phyloP scores from a whole-genome alignment of 2,888 invertebrate genomes.

The Phyllotreta cruciferae region DNA sequence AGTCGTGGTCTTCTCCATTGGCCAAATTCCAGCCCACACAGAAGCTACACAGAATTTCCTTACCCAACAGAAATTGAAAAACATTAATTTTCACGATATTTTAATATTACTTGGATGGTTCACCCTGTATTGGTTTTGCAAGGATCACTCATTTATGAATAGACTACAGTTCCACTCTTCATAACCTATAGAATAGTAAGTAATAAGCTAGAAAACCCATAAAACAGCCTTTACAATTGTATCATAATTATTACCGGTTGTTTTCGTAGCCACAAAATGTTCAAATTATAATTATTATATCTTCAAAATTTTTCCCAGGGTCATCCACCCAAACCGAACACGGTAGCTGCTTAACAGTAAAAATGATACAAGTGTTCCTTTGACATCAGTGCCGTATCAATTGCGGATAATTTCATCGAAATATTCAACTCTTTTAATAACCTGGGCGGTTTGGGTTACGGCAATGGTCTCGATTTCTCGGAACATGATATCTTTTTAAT shows the following conservation, averaged over 20 bases:
- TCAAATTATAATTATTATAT: conserved; percentile 26
- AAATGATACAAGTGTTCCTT: conserved; percentile 8
- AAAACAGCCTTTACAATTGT: background rate
- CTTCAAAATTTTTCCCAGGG: conserved; percentile 30
- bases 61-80: no score
- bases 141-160: no score
- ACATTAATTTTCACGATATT: no score
- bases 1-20: no score
- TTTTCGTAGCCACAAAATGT: conserved; percentile 16
- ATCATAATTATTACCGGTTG: conserved; percentile 15
- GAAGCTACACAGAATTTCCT: no score
- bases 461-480: conserved; percentile 25
- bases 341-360: conserved; percentile 26
- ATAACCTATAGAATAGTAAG: background rate
- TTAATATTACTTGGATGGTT: no score
- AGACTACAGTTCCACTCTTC: background rate
- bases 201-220: no score
- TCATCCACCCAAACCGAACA: conserved; percentile 29
- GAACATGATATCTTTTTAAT: conserved; percentile 32
- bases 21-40: no score
- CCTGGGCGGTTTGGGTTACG: conserved; percentile 2
- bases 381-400: background rate
- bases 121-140: no score
- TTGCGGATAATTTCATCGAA: background rate
- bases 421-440: background rate